Percentiles rank a stretch among this genome's conserved stretches.
These are phyloP conservation scores for Bradypus variegatus DNA, from an alignment of 2,797 vertebrate genomes.

Conservation along the genomic window DNA sequence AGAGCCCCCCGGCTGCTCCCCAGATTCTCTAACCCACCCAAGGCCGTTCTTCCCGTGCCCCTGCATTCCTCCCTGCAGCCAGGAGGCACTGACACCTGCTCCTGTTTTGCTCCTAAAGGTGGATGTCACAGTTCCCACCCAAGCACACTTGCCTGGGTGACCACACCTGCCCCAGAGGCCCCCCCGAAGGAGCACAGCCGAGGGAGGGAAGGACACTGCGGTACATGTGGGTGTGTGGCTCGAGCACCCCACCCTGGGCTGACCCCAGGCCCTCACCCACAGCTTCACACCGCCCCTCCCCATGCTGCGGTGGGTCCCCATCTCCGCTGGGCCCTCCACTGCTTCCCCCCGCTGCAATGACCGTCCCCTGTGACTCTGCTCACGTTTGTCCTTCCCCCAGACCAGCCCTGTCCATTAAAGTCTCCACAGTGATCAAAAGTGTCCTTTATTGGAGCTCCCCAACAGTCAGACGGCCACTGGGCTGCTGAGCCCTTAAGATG, in stretches of 20 bases:
- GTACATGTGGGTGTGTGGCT: accelerated
- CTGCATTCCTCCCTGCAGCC: accelerated
- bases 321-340: background rate
- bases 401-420: background rate
- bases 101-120: accelerated
- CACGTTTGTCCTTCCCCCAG: background rate
- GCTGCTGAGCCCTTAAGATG: accelerated
- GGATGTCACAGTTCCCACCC: background rate
- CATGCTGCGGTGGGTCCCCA: too few species aligned
- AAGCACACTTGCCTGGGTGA: too few species aligned
- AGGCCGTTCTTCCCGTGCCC: background rate
- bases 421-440: too few species aligned
- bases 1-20: too few species aligned
- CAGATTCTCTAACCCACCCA: too few species aligned
- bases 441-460: accelerated
- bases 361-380: accelerated
- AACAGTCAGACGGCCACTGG: accelerated
- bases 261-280: background rate
- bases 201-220: too few species aligned
- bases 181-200: accelerated
- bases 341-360: accelerated
- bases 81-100: background rate
- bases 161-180: background rate
- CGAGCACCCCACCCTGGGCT: accelerated
- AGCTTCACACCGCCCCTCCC: too few species aligned